These are phyloP conservation scores for Cyphomyrus discorhynchus DNA, from an alignment of 2,113 vertebrate species.

Conservation along the genomic window DNA sequence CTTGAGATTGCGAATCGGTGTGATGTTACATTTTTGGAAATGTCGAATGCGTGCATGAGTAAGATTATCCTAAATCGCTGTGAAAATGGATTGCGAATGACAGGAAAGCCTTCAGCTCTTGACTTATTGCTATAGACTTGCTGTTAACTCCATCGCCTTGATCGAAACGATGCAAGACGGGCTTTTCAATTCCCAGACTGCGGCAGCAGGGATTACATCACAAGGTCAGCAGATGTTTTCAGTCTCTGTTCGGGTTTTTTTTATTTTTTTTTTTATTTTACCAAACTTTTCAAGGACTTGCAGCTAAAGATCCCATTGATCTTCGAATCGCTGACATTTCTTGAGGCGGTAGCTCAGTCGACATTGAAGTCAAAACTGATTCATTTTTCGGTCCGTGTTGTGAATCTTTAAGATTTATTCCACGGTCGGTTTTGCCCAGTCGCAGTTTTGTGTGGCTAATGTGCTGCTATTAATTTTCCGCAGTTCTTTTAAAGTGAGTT, in stretches of 20 bases:
- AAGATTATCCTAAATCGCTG: background rate
- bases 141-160: background rate
- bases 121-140: background rate
- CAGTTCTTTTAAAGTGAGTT: no score
- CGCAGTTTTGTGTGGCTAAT: no score
- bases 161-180: background rate
- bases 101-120: background rate
- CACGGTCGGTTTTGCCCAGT: background rate
- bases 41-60: background rate
- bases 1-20: background rate
- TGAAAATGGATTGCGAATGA: background rate
- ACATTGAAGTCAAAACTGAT: background rate
- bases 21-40: background rate
- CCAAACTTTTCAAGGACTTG: background rate
- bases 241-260: background rate
- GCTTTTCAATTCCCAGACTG: background rate
- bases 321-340: background rate
- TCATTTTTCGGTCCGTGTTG: background rate
- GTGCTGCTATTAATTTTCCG: no score
- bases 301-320: background rate
- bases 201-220: background rate
- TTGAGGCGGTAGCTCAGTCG: background rate
- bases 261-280: no score
- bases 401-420: background rate
- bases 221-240: background rate